Percentiles rank a stretch among this genome's conserved stretches.
Conservation (phyloP, 2,888 invertebrate species). For the Lucinisca nassula region DNA sequence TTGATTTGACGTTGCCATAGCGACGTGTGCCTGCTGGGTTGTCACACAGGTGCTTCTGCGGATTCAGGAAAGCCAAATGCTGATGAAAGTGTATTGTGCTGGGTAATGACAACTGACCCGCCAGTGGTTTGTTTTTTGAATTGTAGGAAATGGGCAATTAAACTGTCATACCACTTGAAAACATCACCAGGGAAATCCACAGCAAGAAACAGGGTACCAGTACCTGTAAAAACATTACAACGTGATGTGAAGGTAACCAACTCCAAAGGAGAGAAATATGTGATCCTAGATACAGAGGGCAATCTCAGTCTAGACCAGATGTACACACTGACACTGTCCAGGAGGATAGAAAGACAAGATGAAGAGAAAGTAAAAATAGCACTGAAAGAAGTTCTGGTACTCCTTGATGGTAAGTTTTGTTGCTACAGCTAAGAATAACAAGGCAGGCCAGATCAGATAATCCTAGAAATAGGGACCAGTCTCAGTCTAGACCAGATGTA, state of each 20-base stretch:
- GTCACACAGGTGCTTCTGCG: too few relatives aligned
- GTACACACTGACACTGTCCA: conserved; percentile 51
- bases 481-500: conserved; percentile 31
- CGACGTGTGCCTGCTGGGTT: too few relatives aligned
- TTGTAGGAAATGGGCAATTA: conserved; percentile 19
- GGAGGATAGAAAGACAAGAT: conserved; percentile 52
- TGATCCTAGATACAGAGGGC: conserved; percentile 18
- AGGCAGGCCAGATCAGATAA: too few relatives aligned
- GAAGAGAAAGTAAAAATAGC: conserved; percentile 15
- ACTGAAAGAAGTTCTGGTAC: neutral
- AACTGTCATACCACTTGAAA: conserved; percentile 57
- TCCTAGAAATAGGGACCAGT: too few relatives aligned
- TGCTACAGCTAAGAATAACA: too few relatives aligned
- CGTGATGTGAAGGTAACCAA: conserved; percentile 45
- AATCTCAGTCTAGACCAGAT: conserved; percentile 11
- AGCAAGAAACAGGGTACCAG: conserved; percentile 44
- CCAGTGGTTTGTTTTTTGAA: too few relatives aligned
- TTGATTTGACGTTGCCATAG: too few relatives aligned
- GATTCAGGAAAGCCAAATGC: too few relatives aligned
- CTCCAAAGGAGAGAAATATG: conserved; percentile 35
- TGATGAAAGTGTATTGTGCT: too few relatives aligned
- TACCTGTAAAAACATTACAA: conserved; percentile 12
- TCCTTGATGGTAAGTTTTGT: neutral
- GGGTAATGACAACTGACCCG: too few relatives aligned
- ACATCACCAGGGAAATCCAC: conserved; percentile 18